A percentile compares a stretch with the other conserved stretches of the same genome.
phyloP scores from a whole-genome alignment of 2,888 invertebrate genomes.

The Trissoscelio sp. region DNA sequence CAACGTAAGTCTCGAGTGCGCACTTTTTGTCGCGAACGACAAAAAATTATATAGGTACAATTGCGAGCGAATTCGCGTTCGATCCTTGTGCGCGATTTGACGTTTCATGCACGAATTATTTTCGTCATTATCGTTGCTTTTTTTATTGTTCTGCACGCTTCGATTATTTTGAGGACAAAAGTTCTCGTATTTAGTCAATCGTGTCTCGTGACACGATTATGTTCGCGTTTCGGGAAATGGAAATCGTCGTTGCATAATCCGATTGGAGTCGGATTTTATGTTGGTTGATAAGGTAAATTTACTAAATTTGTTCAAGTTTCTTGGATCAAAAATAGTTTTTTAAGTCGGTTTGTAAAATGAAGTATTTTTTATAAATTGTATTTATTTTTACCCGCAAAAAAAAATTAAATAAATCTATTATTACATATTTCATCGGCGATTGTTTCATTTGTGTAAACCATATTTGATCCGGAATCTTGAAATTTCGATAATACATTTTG shows the following conservation, averaged over 20 bases:
- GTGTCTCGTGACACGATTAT: conserved; percentile 36
- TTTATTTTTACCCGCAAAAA: no score
- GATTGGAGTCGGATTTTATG: background rate
- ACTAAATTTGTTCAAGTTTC: no score
- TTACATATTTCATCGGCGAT: no score
- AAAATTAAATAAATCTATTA: no score
- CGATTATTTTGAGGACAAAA: conserved; percentile 51
- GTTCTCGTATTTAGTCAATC: conserved; percentile 31
- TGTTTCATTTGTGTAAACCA: no score
- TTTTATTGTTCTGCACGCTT: conserved; percentile 37
- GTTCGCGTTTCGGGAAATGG: conserved; percentile 34
- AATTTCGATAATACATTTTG: no score
- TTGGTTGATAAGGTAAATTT: no score
- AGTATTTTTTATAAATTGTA: no score
- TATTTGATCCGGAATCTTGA: no score
- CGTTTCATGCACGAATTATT: conserved; percentile 75
- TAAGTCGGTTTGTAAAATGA: no score
- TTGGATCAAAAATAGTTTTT: no score
- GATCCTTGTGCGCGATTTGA: conserved; percentile 51
- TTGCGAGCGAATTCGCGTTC: conserved; percentile 47
- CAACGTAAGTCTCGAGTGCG: background rate
- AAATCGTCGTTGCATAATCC: conserved; percentile 28
- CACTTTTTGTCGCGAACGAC: conserved; percentile 7
- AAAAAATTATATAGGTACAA: conserved; percentile 13
- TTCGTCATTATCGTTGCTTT: conserved; percentile 43